Evolutionary conservation across 2,888 invertebrate genomes (phyloP).

Genomic region (Ditula angustiorana): DNA sequence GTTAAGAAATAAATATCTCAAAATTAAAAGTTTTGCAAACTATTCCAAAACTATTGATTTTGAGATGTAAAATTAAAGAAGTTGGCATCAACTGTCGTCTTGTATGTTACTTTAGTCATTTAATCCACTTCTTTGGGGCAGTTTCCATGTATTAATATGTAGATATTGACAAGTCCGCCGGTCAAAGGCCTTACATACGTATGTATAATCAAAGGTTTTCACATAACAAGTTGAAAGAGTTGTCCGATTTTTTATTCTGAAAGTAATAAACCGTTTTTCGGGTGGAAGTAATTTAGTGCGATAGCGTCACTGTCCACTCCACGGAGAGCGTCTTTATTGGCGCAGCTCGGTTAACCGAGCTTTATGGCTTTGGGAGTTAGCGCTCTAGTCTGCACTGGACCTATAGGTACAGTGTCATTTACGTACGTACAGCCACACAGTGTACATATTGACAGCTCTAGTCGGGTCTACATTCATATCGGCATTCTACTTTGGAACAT

Average conservation of each 20-base stretch:
- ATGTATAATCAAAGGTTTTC: background rate
- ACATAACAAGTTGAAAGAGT: conserved; percentile 1
- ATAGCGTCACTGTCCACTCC: conserved; percentile 30
- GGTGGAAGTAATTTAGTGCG: conserved; percentile 23
- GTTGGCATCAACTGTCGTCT: no score
- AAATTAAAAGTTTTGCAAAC: no score
- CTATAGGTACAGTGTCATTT: background rate
- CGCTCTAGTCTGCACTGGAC: background rate
- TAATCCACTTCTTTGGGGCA: no score
- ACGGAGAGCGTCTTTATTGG: conserved; percentile 28
- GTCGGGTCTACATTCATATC: background rate
- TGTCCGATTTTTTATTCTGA: conserved; percentile 4
- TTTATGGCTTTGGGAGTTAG: conserved; percentile 21
- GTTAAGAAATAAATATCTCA: no score
- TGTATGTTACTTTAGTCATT: no score
- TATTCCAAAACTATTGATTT: no score
- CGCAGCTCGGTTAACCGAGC: conserved; percentile 12
- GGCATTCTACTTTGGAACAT: background rate
- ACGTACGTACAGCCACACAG: no score
- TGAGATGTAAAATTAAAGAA: no score
- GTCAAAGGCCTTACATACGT: no score
- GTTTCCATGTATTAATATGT: no score
- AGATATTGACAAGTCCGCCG: no score
- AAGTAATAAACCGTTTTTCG: conserved; percentile 22
- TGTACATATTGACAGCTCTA: background rate